Conservation (phyloP, 2,888 invertebrate genomes). For the Drosophila phalerata region DNA sequence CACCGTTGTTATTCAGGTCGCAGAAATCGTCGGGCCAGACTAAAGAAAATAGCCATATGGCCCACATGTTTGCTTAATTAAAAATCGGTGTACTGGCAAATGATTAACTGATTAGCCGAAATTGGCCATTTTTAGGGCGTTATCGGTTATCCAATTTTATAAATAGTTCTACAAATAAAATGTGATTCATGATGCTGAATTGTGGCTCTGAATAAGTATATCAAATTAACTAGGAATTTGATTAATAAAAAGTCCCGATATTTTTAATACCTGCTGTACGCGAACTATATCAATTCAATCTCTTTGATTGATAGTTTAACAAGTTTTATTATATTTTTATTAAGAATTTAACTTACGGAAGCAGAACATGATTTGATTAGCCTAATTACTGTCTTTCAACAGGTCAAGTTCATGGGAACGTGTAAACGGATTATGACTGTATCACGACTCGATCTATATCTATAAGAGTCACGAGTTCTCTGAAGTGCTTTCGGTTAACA, state of each 20-base stretch:
- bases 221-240: neutral
- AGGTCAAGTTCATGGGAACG: conserved; percentile 22
- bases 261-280: neutral
- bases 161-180: conserved; percentile 41
- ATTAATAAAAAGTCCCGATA: neutral
- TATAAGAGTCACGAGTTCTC: neutral
- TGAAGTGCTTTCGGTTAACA: conserved; percentile 17
- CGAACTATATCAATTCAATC: neutral
- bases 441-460: conserved; percentile 6
- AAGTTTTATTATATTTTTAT: conserved; percentile 8
- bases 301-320: conserved; percentile 6
- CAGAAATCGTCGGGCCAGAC: conserved; percentile 13
- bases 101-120: conserved; percentile 32
- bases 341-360: conserved; percentile 23
- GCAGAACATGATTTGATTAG: conserved; percentile 1
- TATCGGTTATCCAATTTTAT: conserved; percentile 47
- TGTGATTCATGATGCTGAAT: conserved; percentile 44
- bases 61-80: conserved; percentile 63
- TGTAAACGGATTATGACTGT: conserved; percentile 1
- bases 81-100: conserved; percentile 45
- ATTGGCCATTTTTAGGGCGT: conserved; percentile 20
- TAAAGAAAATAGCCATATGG: conserved; percentile 28
- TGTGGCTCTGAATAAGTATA: conserved; percentile 4
- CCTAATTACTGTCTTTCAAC: neutral
- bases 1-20: conserved; percentile 28